Conservation (phyloP, 2,888 invertebrate genomes). For the Microctonus hyperodae region DNA sequence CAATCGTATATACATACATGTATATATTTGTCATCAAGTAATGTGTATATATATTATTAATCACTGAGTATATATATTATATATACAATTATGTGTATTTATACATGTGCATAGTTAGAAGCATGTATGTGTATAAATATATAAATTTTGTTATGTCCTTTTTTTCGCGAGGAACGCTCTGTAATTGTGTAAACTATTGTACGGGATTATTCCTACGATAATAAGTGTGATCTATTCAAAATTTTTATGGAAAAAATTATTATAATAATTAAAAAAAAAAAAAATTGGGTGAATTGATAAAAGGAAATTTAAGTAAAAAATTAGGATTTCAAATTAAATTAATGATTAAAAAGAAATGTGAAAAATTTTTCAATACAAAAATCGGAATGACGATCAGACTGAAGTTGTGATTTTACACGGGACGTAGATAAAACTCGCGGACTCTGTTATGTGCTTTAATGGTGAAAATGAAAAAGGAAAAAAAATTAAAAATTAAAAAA, state of each 20-base stretch:
- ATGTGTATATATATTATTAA: slow-evolving; percentile 39
- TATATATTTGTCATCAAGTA: slow-evolving; percentile 38
- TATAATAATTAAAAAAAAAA: slow-evolving; percentile 17
- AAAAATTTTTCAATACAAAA: slow-evolving; percentile 24
- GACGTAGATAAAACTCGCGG: slow-evolving; percentile 35
- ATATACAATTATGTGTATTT: slow-evolving; percentile 40
- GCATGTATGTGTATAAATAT: slow-evolving; percentile 41
- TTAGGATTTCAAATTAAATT: slow-evolving; percentile 10
- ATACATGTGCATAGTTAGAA: slow-evolving; percentile 22
- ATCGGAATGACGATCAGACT: slow-evolving; percentile 50
- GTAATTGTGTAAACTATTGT: slow-evolving; percentile 42
- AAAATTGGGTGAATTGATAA: slow-evolving; percentile 22
- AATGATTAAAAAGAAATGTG: slow-evolving; percentile 17
- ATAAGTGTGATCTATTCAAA: slow-evolving; percentile 50
- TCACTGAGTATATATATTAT: slow-evolving; percentile 37
- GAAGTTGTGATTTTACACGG: slow-evolving; percentile 52
- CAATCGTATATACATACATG: slow-evolving; percentile 44
- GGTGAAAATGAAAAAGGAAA: neutral
- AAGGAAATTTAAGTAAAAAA: slow-evolving; percentile 26
- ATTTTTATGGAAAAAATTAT: slow-evolving; percentile 36
- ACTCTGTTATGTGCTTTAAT: neutral
- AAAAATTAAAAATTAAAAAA: no score
- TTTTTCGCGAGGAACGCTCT: slow-evolving; percentile 49
- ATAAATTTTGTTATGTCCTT: slow-evolving; percentile 54
- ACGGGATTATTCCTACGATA: slow-evolving; percentile 44